A percentile compares a stretch with the other conserved stretches of the same genome.
These are phyloP conservation scores for Deroplatys truncata DNA, from an alignment of 2,888 invertebrate genomes.

Conservation along the genomic window DNA sequence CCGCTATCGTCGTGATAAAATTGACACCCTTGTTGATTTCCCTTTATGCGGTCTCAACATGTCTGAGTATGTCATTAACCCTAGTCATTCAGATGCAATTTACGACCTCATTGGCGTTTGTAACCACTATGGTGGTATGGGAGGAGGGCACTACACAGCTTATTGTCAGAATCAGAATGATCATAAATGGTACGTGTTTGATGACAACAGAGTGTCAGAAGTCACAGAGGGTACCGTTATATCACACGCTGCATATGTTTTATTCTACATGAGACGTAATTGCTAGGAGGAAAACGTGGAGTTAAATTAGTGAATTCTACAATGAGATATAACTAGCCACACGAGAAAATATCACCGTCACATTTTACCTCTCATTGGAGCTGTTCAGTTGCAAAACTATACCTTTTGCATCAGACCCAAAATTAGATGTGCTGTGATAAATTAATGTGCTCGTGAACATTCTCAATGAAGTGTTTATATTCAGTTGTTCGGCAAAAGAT, in stretches of 20 bases:
- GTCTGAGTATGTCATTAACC: slow-evolving; percentile 46
- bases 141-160: slow-evolving; percentile 50
- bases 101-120: slow-evolving; percentile 53
- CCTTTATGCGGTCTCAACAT: slow-evolving; percentile 43
- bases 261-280: slow-evolving; percentile 44
- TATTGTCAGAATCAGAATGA: slow-evolving; percentile 47
- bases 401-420: too few relatives aligned
- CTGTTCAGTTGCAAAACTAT: too few relatives aligned
- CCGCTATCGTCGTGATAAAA: slow-evolving; percentile 52
- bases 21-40: slow-evolving; percentile 50
- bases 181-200: slow-evolving; percentile 49
- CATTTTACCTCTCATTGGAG: too few relatives aligned
- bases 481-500: too few relatives aligned
- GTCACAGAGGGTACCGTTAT: slow-evolving; percentile 44
- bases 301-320: neutral
- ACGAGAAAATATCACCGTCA: too few relatives aligned
- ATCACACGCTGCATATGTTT: slow-evolving; percentile 50
- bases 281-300: neutral
- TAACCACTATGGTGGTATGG: slow-evolving; percentile 52
- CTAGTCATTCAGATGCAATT: slow-evolving; percentile 38
- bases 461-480: too few relatives aligned
- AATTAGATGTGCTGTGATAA: too few relatives aligned
- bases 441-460: too few relatives aligned
- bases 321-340: neutral
- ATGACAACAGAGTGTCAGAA: slow-evolving; percentile 47